Base-by-base conservation (phyloP, 1,140 invertebrate genomes). In the Eubasilissa regina region DNA sequence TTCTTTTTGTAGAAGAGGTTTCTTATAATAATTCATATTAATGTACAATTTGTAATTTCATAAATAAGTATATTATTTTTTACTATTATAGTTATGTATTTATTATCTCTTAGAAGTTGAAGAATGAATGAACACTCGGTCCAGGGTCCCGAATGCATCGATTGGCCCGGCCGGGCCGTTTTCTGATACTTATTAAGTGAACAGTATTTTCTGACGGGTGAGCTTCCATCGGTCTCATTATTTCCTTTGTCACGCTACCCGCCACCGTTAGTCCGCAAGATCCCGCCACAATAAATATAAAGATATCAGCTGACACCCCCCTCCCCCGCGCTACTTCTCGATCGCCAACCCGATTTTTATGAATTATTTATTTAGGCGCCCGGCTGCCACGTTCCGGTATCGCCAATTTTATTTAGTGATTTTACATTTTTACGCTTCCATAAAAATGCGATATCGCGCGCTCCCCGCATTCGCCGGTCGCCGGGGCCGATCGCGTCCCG, bases 311-410 rank as follows among this genome's bases (percentile, higher is more conserved):
- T 78, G 44, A 70, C 64, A 64, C 76, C 35, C 66, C 62, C 56
- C n/a, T 7, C 17, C 62, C 12, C 35, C 76, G 43, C 10, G 47
- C 60, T 7, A 15, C 44, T 13, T 43, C 45, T 51, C 43, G 72
- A 79, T 75, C 75, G 62, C 44, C 43, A 79, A 75, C 19, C 78
- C 45, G 66, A 75, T 78, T 78, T 78, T 73, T 78, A 78, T 81
- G 80, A 78, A 81, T 81, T 81, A 81, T 81, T 81, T 81, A 81
- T 81, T 75, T 68, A 47, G 35, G 60, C 72, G 19, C 72, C 4
- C 74, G 62, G 21, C 79, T 53, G 66, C 79, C 21, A 35, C 51
- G 51, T 55, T 56, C 75, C 75, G 75, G 77, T 80, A 75, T 81
- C 72, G 74, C 56, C 76, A 75, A 56, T 78, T 78, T 78, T 78